Evolutionary conservation across 2,797 vertebrate species (phyloP), one percentile per base, ranked within the genome.

Genomic region (Microctenopoma lineatum): DNA sequence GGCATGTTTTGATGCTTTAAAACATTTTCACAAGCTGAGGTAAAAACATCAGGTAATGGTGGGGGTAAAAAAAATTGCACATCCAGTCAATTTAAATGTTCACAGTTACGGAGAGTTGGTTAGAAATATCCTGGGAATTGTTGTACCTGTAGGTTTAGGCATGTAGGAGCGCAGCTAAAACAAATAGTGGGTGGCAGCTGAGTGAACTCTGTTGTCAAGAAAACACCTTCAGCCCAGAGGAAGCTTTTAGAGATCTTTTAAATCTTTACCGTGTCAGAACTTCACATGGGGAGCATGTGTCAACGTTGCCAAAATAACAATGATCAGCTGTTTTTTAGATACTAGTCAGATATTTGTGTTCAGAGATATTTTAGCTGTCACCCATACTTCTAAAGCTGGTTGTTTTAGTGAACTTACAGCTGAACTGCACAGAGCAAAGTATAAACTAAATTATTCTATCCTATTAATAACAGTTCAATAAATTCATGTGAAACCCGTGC

Each of bases 81-180:
- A 80, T 58, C 70, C 62, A 73, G 64, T 68, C 59, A 77, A 82
- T 82, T 78, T 74, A 63, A 75, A 83, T 21, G 60, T 73, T 73
- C 81, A 79, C 77, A 81, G 73, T 51, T 74, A 29, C 50, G 59
- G 60, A 71, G 53, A 75, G 51, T 63, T 38, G 74, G 60, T 73
- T 45, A 80, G 75, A 79, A 78, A 83, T 69, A 26, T 42, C 64
- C 59, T 29, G 67, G 76, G 73, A 70, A 66, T 71, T 46, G 70
- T 79, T 76, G 73, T 70, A 84, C 63, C 79, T 83, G 73, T 66
- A 63, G 57, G 54, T 48, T 68, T 53, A 54, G 55, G 18, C 62
- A 51, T 68, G 72, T 58, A 66, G 74, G 69, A 45, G 12, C 39
- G 21, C 56, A 16, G 44, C 71, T 61, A 16, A 47, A 77, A 85